Base-by-base conservation (phyloP, 2,113 vertebrate species). In the Notarius lentiginosus region DNA sequence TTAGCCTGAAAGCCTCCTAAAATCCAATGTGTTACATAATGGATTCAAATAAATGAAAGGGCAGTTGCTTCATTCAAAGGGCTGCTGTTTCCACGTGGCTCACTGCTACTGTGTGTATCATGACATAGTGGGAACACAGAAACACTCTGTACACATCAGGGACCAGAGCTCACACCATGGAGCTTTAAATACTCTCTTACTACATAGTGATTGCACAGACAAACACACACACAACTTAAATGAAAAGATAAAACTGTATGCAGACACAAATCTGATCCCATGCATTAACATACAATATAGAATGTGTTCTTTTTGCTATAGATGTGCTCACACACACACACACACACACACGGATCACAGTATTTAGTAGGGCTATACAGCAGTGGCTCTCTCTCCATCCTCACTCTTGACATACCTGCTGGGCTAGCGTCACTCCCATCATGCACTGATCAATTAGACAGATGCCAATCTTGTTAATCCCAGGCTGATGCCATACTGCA, bases 361-460 rank as follows among this genome's bases (percentile, higher is more conserved):
- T 22, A 56, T 80, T 86, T 56, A 75, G 55, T 24, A 60, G 55
- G 63, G 55, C 53, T 22, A 47, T 86, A 73, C 24, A 27, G 24
- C 15, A 66, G 61, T 9, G 18, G 5, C 18, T 58, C 18, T 63
- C 11, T 63, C 9, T 82, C 47, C n/a, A 49, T 83, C 9, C 82
- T 63, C 61, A 55, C 56, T 82, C 8, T 11, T 2, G 14, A 63
- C 82, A 68, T 10, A 73, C 88, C 90, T 24, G 79, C 89, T 83
- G 76, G 82, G 87, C 63, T 60, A 79, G 87, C 90, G 81, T 75
- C 15, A 63, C 86, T 86, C 79, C 88, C 90, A 82, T 76, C 87
- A 87, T 73, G 82, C 87, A 84, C 34, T 91, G 93, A 93, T 95
- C 93, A 93, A 95, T 94, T 87, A 92, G 88, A 85, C 89, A 93